Conservation (phyloP, 2,888 invertebrate species). For the Eilema depressum region DNA sequence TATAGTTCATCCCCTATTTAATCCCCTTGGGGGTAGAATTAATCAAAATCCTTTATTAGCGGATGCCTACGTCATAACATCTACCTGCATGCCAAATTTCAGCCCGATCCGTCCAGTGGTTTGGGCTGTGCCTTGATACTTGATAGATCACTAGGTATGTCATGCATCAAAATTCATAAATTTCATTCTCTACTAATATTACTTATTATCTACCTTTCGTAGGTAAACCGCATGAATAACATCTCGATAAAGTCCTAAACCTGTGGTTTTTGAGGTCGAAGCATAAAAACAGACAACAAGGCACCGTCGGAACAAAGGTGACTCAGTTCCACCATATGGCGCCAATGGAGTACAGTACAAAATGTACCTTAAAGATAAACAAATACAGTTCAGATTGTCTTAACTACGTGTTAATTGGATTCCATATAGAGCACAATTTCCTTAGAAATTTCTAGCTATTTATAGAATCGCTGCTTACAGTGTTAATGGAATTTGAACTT, state of each 20-base stretch:
- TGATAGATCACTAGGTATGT: too few species aligned
- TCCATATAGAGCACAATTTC: constrained; percentile 43
- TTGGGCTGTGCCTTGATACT: too few species aligned
- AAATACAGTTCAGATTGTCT: constrained; percentile 30
- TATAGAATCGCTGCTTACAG: constrained; percentile 30
- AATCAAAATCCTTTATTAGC: too few species aligned
- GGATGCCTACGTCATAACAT: too few species aligned
- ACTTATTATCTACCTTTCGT: background rate
- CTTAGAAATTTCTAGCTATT: constrained; percentile 46
- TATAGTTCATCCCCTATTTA: too few species aligned
- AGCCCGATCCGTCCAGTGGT: too few species aligned
- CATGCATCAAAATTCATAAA: too few species aligned
- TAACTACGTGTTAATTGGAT: constrained; percentile 35
- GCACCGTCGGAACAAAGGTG: constrained; percentile 44
- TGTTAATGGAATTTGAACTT: constrained; percentile 12
- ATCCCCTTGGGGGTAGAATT: too few species aligned
- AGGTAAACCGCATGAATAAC: constrained; percentile 6
- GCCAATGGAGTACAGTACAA: constrained; percentile 37
- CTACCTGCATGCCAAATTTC: too few species aligned
- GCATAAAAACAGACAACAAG: constrained; percentile 34
- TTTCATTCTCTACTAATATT: background rate
- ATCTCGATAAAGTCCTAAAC: constrained; percentile 29
- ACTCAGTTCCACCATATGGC: constrained; percentile 45
- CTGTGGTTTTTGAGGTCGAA: constrained; percentile 48
- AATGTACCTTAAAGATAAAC: background rate